These are phyloP conservation scores for Diarsia dahlii DNA, from an alignment of 2,888 invertebrate genomes.

Conservation along the genomic window DNA sequence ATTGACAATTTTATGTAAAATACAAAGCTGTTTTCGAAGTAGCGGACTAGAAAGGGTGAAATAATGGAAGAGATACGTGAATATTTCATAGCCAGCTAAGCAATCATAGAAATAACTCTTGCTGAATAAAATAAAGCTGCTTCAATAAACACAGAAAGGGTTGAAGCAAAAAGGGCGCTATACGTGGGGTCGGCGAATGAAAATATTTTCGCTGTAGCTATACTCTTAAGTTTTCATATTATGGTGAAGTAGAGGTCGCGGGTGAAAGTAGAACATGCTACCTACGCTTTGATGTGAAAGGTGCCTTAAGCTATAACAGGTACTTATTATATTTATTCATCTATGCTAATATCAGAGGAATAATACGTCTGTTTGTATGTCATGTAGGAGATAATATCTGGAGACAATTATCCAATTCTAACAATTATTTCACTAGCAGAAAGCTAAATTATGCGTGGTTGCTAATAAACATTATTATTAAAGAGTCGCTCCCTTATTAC, in stretches of 20 bases:
- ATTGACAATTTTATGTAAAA: conserved; percentile 17
- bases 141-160: conserved; percentile 61
- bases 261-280: conserved; percentile 35
- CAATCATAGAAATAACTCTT: conserved; percentile 58
- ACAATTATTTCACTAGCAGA: no score
- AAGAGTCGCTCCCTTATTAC: no score
- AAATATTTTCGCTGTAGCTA: conserved; percentile 48
- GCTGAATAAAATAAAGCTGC: conserved; percentile 53
- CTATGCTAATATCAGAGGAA: no score
- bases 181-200: conserved; percentile 33
- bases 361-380: no score
- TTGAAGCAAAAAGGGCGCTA: conserved; percentile 37
- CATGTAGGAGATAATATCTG: no score
- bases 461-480: no score
- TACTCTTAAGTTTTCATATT: conserved; percentile 11
- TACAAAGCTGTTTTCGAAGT: conserved; percentile 5
- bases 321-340: no score
- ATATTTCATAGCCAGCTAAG: conserved; percentile 57
- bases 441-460: no score
- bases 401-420: no score
- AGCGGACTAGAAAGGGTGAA: conserved; percentile 21
- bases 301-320: neutral
- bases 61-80: conserved; percentile 50
- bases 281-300: conserved; percentile 4
- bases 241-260: conserved; percentile 9